phyloP scores from a whole-genome alignment of 1,140 invertebrate genomes.

The Drosophila kikkawai region DNA sequence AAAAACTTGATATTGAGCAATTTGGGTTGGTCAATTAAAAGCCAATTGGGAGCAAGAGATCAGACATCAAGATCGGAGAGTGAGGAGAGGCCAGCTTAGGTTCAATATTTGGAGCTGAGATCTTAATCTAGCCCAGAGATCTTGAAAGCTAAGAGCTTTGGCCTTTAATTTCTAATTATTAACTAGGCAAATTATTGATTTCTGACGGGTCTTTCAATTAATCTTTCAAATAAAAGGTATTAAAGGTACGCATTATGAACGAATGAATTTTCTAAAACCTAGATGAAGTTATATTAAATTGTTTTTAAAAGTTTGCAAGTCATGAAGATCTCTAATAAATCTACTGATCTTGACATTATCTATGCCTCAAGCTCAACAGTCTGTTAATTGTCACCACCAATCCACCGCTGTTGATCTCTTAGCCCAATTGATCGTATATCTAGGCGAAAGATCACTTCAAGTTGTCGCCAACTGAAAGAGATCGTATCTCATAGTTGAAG shows the following conservation, averaged over 20 bases:
- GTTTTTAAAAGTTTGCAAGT: neutral
- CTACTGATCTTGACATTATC: conserved; percentile 14
- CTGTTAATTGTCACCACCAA: conserved; percentile 27
- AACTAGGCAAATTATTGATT: conserved; percentile 9
- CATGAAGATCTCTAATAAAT: conserved; percentile 4
- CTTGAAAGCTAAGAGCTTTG: conserved; percentile 9
- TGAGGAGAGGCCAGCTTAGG: neutral
- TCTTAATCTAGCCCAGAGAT: neutral
- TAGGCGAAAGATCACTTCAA: conserved; percentile 13
- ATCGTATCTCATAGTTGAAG: conserved; percentile 13
- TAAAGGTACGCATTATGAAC: neutral
- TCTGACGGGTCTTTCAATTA: conserved; percentile 3
- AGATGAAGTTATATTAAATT: neutral
- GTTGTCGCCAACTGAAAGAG: conserved; percentile 3
- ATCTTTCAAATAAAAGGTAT: neutral
- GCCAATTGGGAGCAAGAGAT: conserved; percentile 27
- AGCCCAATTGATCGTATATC: conserved; percentile 38
- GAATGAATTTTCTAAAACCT: neutral
- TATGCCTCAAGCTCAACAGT: conserved; percentile 9
- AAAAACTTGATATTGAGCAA: conserved; percentile 37
- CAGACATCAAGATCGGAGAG: neutral
- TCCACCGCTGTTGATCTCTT: conserved; percentile 8
- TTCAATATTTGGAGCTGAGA: conserved; percentile 1
- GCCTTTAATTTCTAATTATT: neutral
- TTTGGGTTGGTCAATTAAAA: conserved; percentile 31